Evolutionary conservation across 1,140 invertebrate genomes (phyloP), one percentile per base, ranked within the genome.

Genomic region (Ganaspis sp.): DNA sequence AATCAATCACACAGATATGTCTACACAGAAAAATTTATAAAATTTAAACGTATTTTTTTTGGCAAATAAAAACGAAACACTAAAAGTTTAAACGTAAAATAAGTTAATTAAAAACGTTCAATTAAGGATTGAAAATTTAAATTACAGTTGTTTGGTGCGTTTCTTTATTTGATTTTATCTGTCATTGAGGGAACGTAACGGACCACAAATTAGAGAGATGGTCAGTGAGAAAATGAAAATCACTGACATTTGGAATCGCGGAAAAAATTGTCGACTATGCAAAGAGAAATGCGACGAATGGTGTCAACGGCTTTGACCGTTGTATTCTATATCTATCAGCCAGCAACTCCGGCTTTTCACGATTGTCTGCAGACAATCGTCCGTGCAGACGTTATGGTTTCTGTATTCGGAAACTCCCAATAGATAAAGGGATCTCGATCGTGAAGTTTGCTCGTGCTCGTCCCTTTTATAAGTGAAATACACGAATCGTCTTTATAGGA

Each of bases 241-340:
- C 71, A 45, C 79, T 81, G 81, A 38, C 19, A 84, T 77, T 76
- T 81, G 70, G 64, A 83, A 84, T 83, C 70, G 72, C 72, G 74
- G 15, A 79, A 81, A 84, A 83, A 81, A 75, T 74, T 79, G 79
- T 73, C 74, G 74, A 79, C 53, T 73, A 49, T 38, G 42, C 74
- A 76, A 72, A 72, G 49, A 53, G 26, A 29, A 53, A 37, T 45
- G 9, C 9, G 42, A 70, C 69, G n/a, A 70, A 5, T 70, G 17
- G 69, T 45, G 69, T 40, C 45, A 49, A 49, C 23, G 23, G 1
- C 6, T 64, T n/a, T 34, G 58, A 64, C 12, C 15, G 58, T 11
- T 64, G 23, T 64, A 26, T 64, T 15, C 3, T 64, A 64, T 64
- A 64, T 29, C 1, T 34, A 64, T 34, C 23, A 15, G 23, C 8